Evolutionary conservation across 2,113 vertebrate species (phyloP).

Genomic region (Dipodomys merriami): DNA sequence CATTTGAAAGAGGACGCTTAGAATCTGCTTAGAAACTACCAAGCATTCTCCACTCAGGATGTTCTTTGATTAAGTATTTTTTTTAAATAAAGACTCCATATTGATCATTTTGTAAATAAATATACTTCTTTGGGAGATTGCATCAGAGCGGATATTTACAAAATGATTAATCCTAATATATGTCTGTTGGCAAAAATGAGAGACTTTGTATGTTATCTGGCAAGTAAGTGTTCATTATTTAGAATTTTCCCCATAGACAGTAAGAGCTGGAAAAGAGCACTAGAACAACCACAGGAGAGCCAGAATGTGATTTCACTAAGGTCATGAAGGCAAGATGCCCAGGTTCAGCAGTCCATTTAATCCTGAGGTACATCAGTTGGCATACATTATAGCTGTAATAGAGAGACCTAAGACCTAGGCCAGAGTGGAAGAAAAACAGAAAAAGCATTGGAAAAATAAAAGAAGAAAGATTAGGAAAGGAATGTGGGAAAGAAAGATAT

Average conservation of each 20-base stretch:
- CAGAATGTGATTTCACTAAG: slow-evolving; percentile 28
- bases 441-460: not conserved
- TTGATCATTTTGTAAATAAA: slow-evolving; percentile 46
- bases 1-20: slow-evolving; percentile 38
- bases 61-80: slow-evolving; percentile 59
- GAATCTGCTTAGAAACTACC: slow-evolving; percentile 13
- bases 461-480: not conserved
- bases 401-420: slow-evolving; percentile 40
- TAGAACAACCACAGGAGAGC: not conserved
- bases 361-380: slow-evolving; percentile 16
- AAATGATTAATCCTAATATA: slow-evolving; percentile 64
- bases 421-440: not conserved
- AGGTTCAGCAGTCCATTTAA: slow-evolving; percentile 6
- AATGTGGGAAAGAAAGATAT: not conserved
- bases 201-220: slow-evolving; percentile 4
- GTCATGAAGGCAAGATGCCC: slow-evolving; percentile 24
- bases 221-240: slow-evolving; percentile 45
- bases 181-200: slow-evolving; percentile 59
- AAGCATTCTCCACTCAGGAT: slow-evolving; percentile 7
- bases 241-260: slow-evolving; percentile 29
- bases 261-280: slow-evolving; percentile 47
- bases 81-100: not conserved
- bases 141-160: slow-evolving; percentile 49
- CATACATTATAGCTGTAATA: slow-evolving; percentile 31
- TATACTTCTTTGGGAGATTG: slow-evolving; percentile 57